Base-by-base conservation (phyloP, 2,797 vertebrate genomes). In the Leuciscus waleckii region DNA sequence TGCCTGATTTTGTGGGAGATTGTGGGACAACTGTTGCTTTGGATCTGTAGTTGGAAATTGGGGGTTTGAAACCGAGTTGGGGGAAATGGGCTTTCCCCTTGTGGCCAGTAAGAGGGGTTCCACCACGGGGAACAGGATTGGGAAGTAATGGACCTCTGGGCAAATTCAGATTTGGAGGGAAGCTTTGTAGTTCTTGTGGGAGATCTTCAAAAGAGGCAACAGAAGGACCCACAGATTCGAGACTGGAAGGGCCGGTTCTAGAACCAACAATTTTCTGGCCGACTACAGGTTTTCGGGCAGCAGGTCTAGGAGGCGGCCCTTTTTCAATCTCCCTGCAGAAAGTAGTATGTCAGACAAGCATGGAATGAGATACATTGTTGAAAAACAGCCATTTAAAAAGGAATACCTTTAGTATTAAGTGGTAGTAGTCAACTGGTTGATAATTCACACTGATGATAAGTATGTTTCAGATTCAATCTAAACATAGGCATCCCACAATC, bases 251-350 rank as follows among this genome's bases (percentile, higher is more conserved):
- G 0, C 79, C 82, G 4, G 70, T 54, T 73, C 91, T 89, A 56
- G 86, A n/a, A 74, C 87, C 92, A 0, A 46, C 87, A 0, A 41
- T 0, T 81, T 90, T 92, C 86, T 90, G 92, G 82, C 89, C 88
- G 43, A 94, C 90, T 9, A 94, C 41, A 0, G 96, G 95, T 69
- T 96, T 97, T 1, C 94, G 95, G 37, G 96, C 94, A 0, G 95
- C 95, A 51, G 96, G 96, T 49, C 95, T 90, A 0, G 94, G 93
- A 0, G 96, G 95, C 0, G 94, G 92, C 67, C 92, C 93, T 92
- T 95, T 95, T 90, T 95, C 95, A 87, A 95, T 65, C 85, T 96
- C 95, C 89, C 96, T 97, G 88, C 1, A 41, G 10, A 65, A 83
- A 86, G 19, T 13, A 78, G 61, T 21, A 78, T 49, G 39, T 8